Evolutionary conservation across 2,113 vertebrate genomes (phyloP).

Genomic region (Balaenoptera acutorostrata): DNA sequence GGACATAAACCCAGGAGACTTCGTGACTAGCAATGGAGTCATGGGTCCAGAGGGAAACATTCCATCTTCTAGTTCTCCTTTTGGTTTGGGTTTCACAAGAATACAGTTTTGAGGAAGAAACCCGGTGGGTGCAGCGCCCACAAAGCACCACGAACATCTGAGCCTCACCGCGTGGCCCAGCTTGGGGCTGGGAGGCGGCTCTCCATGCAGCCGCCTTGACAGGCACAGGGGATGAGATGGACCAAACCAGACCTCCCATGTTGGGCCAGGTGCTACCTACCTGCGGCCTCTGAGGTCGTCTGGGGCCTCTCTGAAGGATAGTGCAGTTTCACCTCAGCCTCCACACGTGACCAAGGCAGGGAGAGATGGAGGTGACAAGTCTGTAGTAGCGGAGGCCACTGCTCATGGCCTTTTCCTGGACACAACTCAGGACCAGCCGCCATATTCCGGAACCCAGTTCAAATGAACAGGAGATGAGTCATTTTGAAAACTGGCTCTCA

Average conservation of each 20-base stretch:
- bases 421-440: not conserved
- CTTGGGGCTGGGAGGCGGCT: not conserved
- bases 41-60: not conserved
- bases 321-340: no score
- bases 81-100: not conserved
- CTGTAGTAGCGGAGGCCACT: not conserved
- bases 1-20: not conserved
- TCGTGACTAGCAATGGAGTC: not conserved
- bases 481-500: not conserved
- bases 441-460: not conserved
- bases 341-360: accelerated
- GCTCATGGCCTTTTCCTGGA: not conserved
- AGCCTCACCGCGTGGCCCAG: not conserved
- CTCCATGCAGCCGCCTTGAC: accelerated
- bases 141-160: accelerated
- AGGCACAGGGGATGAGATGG: no score
- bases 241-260: not conserved
- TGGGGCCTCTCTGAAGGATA: not conserved
- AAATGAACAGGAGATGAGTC: not conserved
- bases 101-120: not conserved
- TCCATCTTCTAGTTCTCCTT: not conserved
- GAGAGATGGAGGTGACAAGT: not conserved
- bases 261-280: not conserved
- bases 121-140: not conserved
- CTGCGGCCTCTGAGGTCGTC: not conserved